phyloP scores from a whole-genome alignment of 2,888 invertebrate species.

The Noctua janthe region DNA sequence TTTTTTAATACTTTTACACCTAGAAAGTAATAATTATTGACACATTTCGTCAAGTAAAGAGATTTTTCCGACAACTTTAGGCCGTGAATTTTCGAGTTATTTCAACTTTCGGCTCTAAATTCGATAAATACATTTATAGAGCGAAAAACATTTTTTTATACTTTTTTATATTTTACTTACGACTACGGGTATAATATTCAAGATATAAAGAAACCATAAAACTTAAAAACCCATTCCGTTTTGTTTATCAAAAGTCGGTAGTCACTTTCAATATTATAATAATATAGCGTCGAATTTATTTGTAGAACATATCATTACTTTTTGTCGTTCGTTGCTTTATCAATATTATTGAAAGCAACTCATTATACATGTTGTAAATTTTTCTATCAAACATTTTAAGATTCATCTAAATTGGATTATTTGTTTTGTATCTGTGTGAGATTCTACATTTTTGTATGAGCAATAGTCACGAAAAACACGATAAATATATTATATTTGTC shows the following conservation, averaged over 20 bases:
- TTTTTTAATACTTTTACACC: slow-evolving; percentile 40
- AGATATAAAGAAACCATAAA: slow-evolving; percentile 52
- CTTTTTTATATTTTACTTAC: slow-evolving; percentile 64
- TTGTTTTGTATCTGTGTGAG: slow-evolving; percentile 30
- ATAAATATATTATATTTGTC: slow-evolving; percentile 16
- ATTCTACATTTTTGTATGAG: slow-evolving; percentile 26
- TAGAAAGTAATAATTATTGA: slow-evolving; percentile 39
- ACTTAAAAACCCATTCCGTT: slow-evolving; percentile 49
- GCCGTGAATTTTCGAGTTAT: slow-evolving; percentile 54
- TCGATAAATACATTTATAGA: slow-evolving; percentile 41
- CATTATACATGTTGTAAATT: slow-evolving; percentile 39
- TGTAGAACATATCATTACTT: slow-evolving; percentile 33
- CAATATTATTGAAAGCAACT: slow-evolving; percentile 45
- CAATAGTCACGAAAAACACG: background rate
- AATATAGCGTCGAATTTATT: slow-evolving; percentile 19
- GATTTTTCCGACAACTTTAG: slow-evolving; percentile 50
- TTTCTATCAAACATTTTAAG: slow-evolving; percentile 35
- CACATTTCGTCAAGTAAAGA: slow-evolving; percentile 29
- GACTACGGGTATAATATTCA: slow-evolving; percentile 57
- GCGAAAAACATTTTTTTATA: slow-evolving; percentile 57
- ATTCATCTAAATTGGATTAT: slow-evolving; percentile 57
- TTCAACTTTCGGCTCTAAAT: slow-evolving; percentile 45
- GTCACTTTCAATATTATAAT: slow-evolving; percentile 41
- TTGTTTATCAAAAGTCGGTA: slow-evolving; percentile 16
- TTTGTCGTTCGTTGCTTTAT: slow-evolving; percentile 14